Evolutionary conservation across 1,140 invertebrate species (phyloP).

Genomic region (Drosophila asahinai): DNA sequence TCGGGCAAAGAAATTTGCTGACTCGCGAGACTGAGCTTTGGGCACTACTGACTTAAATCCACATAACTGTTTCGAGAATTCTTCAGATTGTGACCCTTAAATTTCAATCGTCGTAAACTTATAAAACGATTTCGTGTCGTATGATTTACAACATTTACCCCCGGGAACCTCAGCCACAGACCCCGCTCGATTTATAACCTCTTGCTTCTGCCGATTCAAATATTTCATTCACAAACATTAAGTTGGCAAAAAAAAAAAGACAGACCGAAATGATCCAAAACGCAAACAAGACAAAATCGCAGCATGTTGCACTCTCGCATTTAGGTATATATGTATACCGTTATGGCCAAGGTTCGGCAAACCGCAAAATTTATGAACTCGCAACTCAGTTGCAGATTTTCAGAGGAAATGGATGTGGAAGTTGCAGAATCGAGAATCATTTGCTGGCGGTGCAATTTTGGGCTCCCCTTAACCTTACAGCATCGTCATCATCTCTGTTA

Average conservation of each 20-base stretch:
- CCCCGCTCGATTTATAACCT: constrained; percentile 21
- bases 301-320: constrained; percentile 33
- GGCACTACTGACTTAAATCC: no score
- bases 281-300: constrained; percentile 25
- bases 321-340: constrained; percentile 13
- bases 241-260: constrained; percentile 19
- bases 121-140: constrained; percentile 2
- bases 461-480: constrained; percentile 25
- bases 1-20: no score
- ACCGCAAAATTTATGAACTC: constrained; percentile 37
- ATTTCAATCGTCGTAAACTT: constrained; percentile 23
- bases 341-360: constrained; percentile 38
- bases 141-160: constrained; percentile 27
- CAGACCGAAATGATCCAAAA: constrained; percentile 7
- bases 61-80: not conserved
- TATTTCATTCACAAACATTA: constrained; percentile 43
- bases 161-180: constrained; percentile 1
- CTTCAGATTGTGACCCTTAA: not conserved
- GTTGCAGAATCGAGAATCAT: constrained; percentile 37
- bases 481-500: constrained; percentile 48
- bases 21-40: no score
- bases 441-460: constrained; percentile 27
- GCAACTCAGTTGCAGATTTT: constrained; percentile 39
- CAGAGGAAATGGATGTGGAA: constrained; percentile 20
- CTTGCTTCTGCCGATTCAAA: constrained; percentile 27